phyloP scores from a whole-genome alignment of 2,797 vertebrate species.

The Paedocypris micromegethes region DNA sequence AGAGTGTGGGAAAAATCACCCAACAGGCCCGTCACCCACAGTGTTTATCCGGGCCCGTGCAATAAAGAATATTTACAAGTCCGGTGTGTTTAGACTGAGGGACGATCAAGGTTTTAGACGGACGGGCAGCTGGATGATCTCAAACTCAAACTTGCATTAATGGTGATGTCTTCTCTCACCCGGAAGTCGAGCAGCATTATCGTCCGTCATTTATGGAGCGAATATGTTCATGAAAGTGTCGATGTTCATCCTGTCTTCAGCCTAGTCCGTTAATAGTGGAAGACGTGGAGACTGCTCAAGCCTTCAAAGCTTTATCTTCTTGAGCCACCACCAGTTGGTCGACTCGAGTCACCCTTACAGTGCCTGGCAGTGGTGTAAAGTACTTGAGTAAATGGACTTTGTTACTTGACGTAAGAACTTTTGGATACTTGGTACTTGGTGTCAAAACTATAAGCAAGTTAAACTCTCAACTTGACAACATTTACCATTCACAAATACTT shows the following conservation, averaged over 20 bases:
- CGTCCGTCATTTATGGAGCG: slow-evolving; percentile 37
- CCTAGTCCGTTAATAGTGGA: too few species aligned
- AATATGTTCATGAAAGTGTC: slow-evolving; percentile 27
- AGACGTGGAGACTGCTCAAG: slow-evolving; percentile 6
- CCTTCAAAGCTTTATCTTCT: not conserved
- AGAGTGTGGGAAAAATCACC: slow-evolving; percentile 59
- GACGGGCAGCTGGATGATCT: slow-evolving; percentile 52
- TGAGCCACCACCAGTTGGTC: too few species aligned
- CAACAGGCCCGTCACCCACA: slow-evolving; percentile 42
- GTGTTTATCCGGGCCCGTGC: slow-evolving; percentile 57
- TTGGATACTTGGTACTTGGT: too few species aligned
- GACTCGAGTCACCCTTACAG: too few species aligned
- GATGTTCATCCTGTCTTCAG: too few species aligned
- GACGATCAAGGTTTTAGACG: slow-evolving; percentile 20
- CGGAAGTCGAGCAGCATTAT: slow-evolving; percentile 41
- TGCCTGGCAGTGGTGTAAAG: too few species aligned
- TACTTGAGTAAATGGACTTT: too few species aligned
- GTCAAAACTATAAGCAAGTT: too few species aligned
- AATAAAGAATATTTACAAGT: slow-evolving; percentile 65
- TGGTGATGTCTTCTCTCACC: slow-evolving; percentile 39
- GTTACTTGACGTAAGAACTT: too few species aligned
- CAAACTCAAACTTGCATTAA: slow-evolving; percentile 54
- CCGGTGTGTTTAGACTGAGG: slow-evolving; percentile 64
- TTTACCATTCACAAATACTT: too few species aligned
- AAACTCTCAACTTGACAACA: too few species aligned